Percentiles rank a stretch among this genome's conserved stretches.
These are phyloP conservation scores for Oncopodura yosiiana DNA, from an alignment of 1,140 invertebrate species.

Conservation along the genomic window DNA sequence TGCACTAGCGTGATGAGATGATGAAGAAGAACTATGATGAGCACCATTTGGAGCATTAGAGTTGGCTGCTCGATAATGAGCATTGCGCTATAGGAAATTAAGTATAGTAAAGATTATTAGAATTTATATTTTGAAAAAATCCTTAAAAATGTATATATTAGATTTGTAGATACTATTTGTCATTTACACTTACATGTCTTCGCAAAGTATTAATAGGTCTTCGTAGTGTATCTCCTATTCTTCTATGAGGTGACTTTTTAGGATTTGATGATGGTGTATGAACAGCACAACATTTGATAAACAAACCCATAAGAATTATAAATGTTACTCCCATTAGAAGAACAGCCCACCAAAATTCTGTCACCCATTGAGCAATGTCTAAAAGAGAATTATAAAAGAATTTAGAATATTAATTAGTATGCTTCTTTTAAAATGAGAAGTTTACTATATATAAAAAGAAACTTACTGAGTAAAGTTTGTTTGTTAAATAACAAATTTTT, in stretches of 20 bases:
- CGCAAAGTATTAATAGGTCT: conserved; percentile 78
- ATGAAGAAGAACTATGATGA: no score
- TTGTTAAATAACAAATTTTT: conserved; percentile 93
- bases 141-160: neutral
- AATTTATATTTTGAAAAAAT: neutral
- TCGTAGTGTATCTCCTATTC: conserved; percentile 74
- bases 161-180: conserved; percentile 25
- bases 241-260: conserved; percentile 72
- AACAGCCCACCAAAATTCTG: conserved; percentile 92
- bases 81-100: conserved; percentile 19
- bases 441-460: conserved; percentile 43
- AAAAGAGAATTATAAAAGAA: no score
- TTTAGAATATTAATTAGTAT: neutral
- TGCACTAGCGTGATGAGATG: conserved; percentile 8
- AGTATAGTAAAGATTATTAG: neutral
- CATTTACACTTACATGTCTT: conserved; percentile 54
- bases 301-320: conserved; percentile 92
- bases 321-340: conserved; percentile 81
- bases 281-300: conserved; percentile 98
- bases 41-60: conserved; percentile 18
- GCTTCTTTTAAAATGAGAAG: neutral
- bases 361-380: neutral
- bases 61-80: conserved; percentile 30
- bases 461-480: conserved; percentile 85
- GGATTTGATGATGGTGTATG: conserved; percentile 97